Evolutionary conservation across 2,797 vertebrate genomes (phyloP), one percentile per base, ranked within the genome.

Genomic region (Antrozous pallidus): DNA sequence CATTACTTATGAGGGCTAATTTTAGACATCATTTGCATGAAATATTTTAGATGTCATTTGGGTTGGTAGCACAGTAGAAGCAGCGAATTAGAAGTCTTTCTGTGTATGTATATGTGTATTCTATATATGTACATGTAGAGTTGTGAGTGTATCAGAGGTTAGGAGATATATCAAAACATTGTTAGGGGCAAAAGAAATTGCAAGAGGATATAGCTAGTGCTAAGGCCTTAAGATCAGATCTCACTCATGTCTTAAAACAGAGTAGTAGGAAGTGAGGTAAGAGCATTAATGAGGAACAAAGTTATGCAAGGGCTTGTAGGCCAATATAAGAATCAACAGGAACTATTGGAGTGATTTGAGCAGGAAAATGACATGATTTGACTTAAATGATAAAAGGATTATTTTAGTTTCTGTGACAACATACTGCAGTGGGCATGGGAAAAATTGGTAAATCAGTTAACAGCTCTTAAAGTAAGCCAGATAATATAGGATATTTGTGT

Each of bases 21-120:
- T 96, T 96, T 87, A 84, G 13, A 54, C 17, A 80, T 20, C 28
- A 45, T 71, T 82, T 93, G 3, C 11, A 86, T 51, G 70, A 71
- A 7, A 47, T 67, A 58, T n/a, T 85, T 87, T 45, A 69, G 28
- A 42, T 87, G 31, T 24, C 87, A 33, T 65, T 67, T 71, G 7
- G 69, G 36, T 86, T 40, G 82, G 16, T 22, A 54, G 8, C 1
- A 40, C 11, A 40, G 58, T 84, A n/a, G 49, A 94, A 88, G 54
- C 28, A 51, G 70, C 22, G 81, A 78, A 85, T 67, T 88, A 65
- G 24, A n/a, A 80, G 28, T 33, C 8, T 70, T 42, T 91, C 5
- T 78, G 20, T 82, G 8, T 47, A 18, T 69, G 36, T 79, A 51
- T 22, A 49, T 40, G 33, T 80, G 11, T 51, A 24, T n/a, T n/a